phyloP scores from a whole-genome alignment of 2,888 invertebrate genomes.

The Lutraria lutraria region DNA sequence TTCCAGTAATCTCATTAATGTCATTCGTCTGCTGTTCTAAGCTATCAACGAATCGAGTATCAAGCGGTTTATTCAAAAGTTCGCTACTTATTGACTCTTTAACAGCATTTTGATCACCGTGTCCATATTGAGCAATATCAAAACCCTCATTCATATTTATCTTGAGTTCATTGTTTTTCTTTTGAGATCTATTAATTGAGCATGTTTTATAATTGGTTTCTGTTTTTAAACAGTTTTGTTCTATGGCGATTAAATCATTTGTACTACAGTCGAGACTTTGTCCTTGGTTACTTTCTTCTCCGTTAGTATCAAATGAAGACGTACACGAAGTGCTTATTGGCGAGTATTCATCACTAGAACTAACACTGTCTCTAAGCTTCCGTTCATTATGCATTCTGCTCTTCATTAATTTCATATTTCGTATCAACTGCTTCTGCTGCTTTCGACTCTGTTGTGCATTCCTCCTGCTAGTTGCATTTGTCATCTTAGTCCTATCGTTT shows the following conservation, averaged over 20 bases:
- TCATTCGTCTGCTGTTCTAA: not conserved
- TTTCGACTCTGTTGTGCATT: not conserved
- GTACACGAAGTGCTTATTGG: not conserved
- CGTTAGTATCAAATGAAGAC: not conserved
- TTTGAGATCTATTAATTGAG: not conserved
- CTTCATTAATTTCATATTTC: not conserved
- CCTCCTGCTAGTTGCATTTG: not conserved
- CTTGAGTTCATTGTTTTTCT: not conserved
- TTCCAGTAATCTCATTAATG: not conserved
- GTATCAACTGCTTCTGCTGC: not conserved
- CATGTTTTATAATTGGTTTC: not conserved
- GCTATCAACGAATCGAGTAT: not conserved
- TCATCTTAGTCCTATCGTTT: not conserved
- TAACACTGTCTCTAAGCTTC: not conserved
- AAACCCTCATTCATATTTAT: not conserved
- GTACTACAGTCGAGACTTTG: not conserved
- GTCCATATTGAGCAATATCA: not conserved
- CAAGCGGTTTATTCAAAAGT: not conserved
- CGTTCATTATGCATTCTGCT: not conserved
- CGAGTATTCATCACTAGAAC: constrained; percentile 3
- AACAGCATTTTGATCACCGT: not conserved
- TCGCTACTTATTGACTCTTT: not conserved
- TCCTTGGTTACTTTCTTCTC: not conserved
- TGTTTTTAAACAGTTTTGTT: too few species aligned
- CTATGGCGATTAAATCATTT: not conserved